Evolutionary conservation across 2,797 vertebrate species (phyloP).

Genomic region (Hylomyscus alleni): DNA sequence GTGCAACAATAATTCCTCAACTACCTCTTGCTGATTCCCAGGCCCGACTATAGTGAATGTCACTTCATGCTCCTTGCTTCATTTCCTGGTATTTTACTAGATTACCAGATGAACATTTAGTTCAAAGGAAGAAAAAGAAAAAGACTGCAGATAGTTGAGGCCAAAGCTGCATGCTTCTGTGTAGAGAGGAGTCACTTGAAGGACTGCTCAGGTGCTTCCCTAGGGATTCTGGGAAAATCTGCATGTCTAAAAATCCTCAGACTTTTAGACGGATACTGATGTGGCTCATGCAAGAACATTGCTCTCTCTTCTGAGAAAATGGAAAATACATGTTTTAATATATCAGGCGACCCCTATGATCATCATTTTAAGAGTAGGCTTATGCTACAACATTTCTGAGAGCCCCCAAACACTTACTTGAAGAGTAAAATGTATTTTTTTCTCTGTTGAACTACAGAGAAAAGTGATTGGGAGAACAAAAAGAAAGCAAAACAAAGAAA

Average conservation of each 20-base stretch:
- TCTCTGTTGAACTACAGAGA: neutral
- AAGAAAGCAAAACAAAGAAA: neutral
- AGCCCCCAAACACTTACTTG: neutral
- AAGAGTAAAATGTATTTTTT: neutral
- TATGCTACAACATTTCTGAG: neutral
- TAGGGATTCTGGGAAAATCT: neutral
- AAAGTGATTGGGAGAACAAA: slow-evolving; percentile 26
- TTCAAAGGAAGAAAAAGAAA: neutral
- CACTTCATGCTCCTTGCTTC: neutral
- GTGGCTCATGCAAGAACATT: neutral
- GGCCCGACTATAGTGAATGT: neutral
- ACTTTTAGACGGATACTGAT: neutral
- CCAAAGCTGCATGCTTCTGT: neutral
- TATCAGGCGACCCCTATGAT: neutral
- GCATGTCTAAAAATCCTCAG: neutral
- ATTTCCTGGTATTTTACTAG: slow-evolving; percentile 24
- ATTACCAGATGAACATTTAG: neutral
- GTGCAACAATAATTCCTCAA: neutral
- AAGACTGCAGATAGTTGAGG: neutral
- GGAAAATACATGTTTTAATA: slow-evolving; percentile 16
- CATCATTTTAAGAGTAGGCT: neutral
- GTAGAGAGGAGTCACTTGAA: neutral
- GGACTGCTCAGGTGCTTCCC: neutral
- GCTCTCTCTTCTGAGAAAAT: neutral
- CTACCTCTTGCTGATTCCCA: neutral